Base-by-base conservation (phyloP, 2,797 vertebrate species). In the Ceyx erithaca region DNA sequence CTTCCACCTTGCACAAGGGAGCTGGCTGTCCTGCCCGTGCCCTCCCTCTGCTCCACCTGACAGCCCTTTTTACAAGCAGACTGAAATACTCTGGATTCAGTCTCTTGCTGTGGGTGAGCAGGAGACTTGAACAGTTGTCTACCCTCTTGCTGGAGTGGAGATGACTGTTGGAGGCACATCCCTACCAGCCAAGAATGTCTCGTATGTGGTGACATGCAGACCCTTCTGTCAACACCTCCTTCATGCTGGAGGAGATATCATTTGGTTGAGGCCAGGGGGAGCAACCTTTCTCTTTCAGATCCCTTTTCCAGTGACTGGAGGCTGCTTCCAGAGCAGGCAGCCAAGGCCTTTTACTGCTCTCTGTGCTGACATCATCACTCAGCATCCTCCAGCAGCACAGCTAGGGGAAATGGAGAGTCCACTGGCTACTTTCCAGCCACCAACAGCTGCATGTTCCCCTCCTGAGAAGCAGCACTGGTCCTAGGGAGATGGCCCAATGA, bases 201-300 rank as follows among this genome's bases (percentile, higher is more conserved):
- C 57, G 68, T 73, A 33, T 75, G 17, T 23, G 19, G 59, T 64
- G 63, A 85, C 49, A 82, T 14, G 20, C 20, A 28, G 58, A 57
- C 49, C 19, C n/a, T 82, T 86, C 85, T 95, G 57, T 91, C 75
- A 86, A 41, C 78, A 77, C 59, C 40, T 88, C n/a, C 45, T 67
- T 80, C 49, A 48, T 4, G 1, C 30, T 2, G 4, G 64, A 88
- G 71, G 19, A 86, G 54, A 82, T 80, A 71, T 31, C 23, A n/a
- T 57, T 85, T 77, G 57, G 9, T 20, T 85, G 57, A 91, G 78
- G 80, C 80, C 41, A 51, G 18, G 12, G 35, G 33, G n/a, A 88
- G 16, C 22, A 92, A 70, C n/a, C 43, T 81, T 81, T 66, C 40
- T 72, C 35, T 52, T 84, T 95, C 67, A 76, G 59, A 81, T 91